These are phyloP conservation scores for Criorhina ranunculi DNA, from an alignment of 2,888 invertebrate genomes.

Conservation along the genomic window DNA sequence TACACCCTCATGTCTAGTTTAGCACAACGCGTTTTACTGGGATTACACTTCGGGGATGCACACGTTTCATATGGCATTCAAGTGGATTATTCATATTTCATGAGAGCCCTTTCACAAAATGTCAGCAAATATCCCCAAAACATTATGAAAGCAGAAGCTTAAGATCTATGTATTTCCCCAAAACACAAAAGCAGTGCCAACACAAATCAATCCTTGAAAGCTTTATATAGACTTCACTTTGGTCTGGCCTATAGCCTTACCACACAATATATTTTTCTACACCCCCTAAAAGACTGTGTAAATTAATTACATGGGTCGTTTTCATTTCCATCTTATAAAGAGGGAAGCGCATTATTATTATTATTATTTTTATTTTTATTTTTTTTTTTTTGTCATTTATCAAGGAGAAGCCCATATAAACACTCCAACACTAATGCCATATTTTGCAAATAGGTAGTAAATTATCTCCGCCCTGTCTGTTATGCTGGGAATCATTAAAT, in stretches of 20 bases:
- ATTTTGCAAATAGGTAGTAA: not conserved
- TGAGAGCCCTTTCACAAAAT: not conserved
- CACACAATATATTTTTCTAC: not conserved
- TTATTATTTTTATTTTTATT: too few relatives aligned
- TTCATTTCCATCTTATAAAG: not conserved
- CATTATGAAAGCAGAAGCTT: not conserved
- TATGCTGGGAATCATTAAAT: not conserved
- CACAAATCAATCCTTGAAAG: slow-evolving; percentile 9
- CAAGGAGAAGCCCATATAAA: slow-evolving; percentile 3
- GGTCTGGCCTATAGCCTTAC: not conserved
- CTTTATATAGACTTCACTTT: not conserved
- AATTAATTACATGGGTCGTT: slow-evolving; percentile 20
- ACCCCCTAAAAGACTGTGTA: not conserved
- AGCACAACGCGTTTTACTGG: not conserved
- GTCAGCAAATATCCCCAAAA: not conserved
- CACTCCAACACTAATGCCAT: slow-evolving; percentile 8
- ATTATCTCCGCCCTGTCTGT: not conserved
- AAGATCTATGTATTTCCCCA: slow-evolving; percentile 4
- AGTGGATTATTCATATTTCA: not conserved
- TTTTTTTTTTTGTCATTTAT: not conserved
- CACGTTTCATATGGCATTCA: not conserved
- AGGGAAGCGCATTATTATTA: not conserved
- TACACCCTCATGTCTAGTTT: not conserved
- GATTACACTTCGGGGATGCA: not conserved
- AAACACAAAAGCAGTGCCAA: not conserved